phyloP scores from a whole-genome alignment of 2,113 vertebrate species.

The Cromileptes altivelis region DNA sequence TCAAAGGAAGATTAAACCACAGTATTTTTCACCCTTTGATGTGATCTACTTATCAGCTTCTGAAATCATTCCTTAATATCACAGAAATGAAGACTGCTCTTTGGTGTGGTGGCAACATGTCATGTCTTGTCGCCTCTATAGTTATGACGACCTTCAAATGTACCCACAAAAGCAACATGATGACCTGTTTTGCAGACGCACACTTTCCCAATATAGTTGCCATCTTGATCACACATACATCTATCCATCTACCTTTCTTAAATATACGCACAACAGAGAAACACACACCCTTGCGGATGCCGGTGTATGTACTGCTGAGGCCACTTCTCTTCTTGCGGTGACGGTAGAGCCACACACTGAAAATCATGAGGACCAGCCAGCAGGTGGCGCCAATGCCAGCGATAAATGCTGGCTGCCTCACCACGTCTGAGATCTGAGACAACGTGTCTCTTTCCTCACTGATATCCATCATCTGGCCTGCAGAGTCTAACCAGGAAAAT shows the following conservation, averaged over 20 bases:
- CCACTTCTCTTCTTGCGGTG: constrained; percentile 94
- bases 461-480: constrained; percentile 90
- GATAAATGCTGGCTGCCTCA: constrained; percentile 94
- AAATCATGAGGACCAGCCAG: constrained; percentile 95
- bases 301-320: constrained; percentile 92
- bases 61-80: constrained; percentile 50
- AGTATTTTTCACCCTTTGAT: constrained; percentile 59
- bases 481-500: constrained; percentile 84
- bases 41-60: constrained; percentile 57
- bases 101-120: constrained; percentile 33
- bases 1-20: constrained; percentile 64
- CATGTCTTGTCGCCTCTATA: constrained; percentile 24
- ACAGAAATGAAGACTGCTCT: constrained; percentile 39
- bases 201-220: not conserved
- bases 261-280: not conserved
- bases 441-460: constrained; percentile 87
- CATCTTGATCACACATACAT: not conserved
- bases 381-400: constrained; percentile 95
- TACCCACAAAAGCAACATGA: not conserved
- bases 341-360: constrained; percentile 95
- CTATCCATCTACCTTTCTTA: not conserved
- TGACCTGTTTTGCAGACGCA: not conserved
- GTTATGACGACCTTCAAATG: constrained; percentile 19
- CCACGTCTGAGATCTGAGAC: constrained; percentile 94
- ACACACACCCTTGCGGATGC: constrained; percentile 92